These are phyloP conservation scores for Hemiscyllium ocellatum DNA, from an alignment of 2,113 vertebrate species.

Conservation along the genomic window DNA sequence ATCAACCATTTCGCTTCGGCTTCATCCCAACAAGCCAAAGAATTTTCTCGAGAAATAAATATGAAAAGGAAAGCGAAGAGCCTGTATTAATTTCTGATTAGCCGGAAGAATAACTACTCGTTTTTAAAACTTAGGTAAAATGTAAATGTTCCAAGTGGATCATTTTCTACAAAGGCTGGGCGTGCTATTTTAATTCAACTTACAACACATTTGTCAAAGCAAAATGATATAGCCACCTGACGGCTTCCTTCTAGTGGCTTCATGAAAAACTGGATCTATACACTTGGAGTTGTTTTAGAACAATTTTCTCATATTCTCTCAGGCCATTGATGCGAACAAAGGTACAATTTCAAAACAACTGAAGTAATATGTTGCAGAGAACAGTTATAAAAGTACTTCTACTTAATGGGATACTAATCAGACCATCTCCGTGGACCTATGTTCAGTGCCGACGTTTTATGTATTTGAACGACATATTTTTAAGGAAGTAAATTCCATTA, in stretches of 20 bases:
- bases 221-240: background rate
- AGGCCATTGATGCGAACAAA: background rate
- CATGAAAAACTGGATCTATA: background rate
- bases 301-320: background rate
- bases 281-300: background rate
- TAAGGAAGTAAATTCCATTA: background rate
- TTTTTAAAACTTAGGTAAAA: background rate
- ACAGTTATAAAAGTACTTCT: background rate
- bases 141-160: background rate
- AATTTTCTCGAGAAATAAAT: background rate
- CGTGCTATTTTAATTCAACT: background rate
- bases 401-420: background rate
- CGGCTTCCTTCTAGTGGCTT: background rate
- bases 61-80: no score
- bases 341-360: background rate
- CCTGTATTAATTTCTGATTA: background rate
- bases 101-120: background rate
- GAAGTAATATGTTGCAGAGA: background rate
- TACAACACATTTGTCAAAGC: background rate
- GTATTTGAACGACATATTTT: background rate
- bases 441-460: background rate
- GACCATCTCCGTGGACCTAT: background rate
- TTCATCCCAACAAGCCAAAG: background rate
- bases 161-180: background rate
- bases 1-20: background rate